These are phyloP conservation scores for Oryzias woworae DNA, from an alignment of 2,113 vertebrate genomes.

Conservation along the genomic window DNA sequence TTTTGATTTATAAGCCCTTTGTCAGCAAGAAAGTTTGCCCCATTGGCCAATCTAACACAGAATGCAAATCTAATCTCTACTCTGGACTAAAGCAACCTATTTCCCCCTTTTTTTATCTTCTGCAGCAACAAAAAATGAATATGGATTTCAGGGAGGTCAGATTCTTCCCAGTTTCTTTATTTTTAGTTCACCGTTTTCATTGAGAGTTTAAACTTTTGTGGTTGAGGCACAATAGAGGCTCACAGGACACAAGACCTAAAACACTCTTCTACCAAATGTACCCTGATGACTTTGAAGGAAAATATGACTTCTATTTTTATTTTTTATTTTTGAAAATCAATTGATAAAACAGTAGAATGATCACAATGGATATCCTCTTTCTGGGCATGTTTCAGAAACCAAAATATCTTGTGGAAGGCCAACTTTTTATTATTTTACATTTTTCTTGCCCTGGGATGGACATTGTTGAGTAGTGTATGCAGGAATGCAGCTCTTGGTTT, in stretches of 20 bases:
- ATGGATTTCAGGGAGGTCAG: conserved; percentile 45
- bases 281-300: conserved; percentile 53
- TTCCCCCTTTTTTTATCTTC: conserved; percentile 13
- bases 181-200: conserved; percentile 33
- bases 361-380: conserved; percentile 49
- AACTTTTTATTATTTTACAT: conserved; percentile 63
- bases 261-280: conserved; percentile 55
- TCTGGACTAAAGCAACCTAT: conserved; percentile 48
- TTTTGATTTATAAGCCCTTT: conserved; percentile 68
- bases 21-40: conserved; percentile 64
- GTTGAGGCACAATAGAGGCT: conserved; percentile 44
- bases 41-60: conserved; percentile 60
- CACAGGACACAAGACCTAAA: conserved; percentile 48
- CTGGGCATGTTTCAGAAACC: conserved; percentile 64
- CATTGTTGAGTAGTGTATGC: conserved; percentile 60
- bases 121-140: conserved; percentile 38
- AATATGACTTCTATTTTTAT: conserved; percentile 52
- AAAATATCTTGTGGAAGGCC: conserved; percentile 72
- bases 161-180: conserved; percentile 22
- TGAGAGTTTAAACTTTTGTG: conserved; percentile 45
- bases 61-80: conserved; percentile 60
- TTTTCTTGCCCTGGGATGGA: conserved; percentile 55
- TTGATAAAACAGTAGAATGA: conserved; percentile 55
- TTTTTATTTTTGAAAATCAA: conserved; percentile 53
- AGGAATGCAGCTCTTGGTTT: conserved; percentile 46